phyloP scores from a whole-genome alignment of 2,113 vertebrate species.

The Sceloporus undulatus region DNA sequence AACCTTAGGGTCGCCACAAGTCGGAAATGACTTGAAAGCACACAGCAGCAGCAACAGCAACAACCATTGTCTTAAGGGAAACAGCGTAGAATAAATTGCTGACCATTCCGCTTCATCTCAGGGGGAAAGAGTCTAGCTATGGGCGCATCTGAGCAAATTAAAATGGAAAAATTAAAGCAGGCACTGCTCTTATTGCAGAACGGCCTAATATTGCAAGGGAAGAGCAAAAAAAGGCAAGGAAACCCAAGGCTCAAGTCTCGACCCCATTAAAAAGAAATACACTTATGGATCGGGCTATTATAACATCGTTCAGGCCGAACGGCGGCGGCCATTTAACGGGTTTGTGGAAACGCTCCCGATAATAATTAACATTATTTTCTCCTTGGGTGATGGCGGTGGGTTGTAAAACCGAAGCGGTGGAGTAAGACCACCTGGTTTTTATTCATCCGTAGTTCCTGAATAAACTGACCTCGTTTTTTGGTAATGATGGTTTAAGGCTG shows the following conservation, averaged over 20 bases:
- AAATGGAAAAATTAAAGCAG: background rate
- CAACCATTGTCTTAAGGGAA: background rate
- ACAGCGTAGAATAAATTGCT: background rate
- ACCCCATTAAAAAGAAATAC: background rate
- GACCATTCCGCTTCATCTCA: background rate
- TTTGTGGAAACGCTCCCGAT: background rate
- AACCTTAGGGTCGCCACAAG: no score
- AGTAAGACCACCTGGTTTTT: background rate
- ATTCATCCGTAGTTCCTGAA: no score
- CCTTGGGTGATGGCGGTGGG: background rate
- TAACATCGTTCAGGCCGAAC: background rate
- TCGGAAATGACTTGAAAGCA: no score
- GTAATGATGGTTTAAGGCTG: background rate
- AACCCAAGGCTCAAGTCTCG: background rate
- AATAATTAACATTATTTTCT: background rate
- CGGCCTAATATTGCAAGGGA: background rate
- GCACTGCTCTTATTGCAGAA: background rate
- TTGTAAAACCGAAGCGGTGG: background rate
- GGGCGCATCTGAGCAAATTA: background rate
- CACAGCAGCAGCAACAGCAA: no score
- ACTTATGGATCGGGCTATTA: background rate
- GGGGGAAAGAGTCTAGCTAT: background rate
- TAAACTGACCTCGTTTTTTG: background rate
- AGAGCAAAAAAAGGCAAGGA: background rate
- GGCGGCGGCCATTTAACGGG: background rate